These are phyloP conservation scores for Ptyas mucosa DNA, from an alignment of 2,113 vertebrate genomes.

Conservation along the genomic window DNA sequence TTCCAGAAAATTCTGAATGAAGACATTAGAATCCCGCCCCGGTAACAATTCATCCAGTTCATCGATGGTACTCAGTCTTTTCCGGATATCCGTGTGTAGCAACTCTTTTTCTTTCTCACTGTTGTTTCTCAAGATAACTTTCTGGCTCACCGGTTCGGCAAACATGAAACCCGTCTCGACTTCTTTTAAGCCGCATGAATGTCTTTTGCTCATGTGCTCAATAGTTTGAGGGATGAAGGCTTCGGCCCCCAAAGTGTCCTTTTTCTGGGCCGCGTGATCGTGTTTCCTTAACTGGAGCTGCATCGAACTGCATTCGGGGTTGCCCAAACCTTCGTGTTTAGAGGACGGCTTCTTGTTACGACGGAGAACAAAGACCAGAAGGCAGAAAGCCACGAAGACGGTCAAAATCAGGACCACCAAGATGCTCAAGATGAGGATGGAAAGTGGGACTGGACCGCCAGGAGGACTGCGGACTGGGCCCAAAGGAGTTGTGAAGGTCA, in stretches of 20 bases:
- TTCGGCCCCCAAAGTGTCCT: constrained; percentile 85
- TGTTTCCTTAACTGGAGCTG: constrained; percentile 88
- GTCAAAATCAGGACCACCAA: constrained; percentile 95
- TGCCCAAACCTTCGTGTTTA: constrained; percentile 89
- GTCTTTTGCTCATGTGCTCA: constrained; percentile 95
- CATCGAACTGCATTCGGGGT: constrained; percentile 88
- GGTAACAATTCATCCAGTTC: constrained; percentile 96
- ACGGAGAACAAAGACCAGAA: constrained; percentile 92
- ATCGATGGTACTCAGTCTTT: constrained; percentile 97
- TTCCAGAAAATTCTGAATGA: constrained; percentile 95
- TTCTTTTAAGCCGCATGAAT: constrained; percentile 89
- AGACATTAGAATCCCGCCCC: constrained; percentile 90
- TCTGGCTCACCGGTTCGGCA: constrained; percentile 88
- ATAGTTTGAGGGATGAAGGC: constrained; percentile 97
- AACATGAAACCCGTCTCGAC: constrained; percentile 88
- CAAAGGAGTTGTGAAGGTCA: constrained; percentile 79
- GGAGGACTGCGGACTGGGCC: constrained; percentile 88
- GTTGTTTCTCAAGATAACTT: constrained; percentile 84
- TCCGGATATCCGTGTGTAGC: constrained; percentile 82
- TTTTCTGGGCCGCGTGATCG: constrained; percentile 85
- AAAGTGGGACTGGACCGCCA: constrained; percentile 92
- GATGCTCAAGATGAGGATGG: constrained; percentile 96
- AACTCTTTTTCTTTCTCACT: constrained; percentile 91
- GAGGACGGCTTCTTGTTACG: constrained; percentile 90
- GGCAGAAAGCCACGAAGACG: constrained; percentile 97